Evolutionary conservation across 2,888 invertebrate species (phyloP).

Genomic region (Metalampra italica): DNA sequence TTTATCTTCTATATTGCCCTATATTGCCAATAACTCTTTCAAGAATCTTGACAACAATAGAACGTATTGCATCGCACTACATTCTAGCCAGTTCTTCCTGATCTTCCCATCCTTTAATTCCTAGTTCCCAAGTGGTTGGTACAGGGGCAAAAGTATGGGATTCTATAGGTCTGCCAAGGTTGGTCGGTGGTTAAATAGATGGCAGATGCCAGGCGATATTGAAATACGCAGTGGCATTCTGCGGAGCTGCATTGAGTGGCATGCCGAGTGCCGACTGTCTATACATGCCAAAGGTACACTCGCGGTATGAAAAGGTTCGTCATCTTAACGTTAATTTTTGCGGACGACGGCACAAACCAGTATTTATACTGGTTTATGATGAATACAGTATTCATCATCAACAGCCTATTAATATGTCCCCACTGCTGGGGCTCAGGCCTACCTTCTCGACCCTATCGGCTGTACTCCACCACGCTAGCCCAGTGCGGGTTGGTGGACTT

Average conservation of each 20-base stretch:
- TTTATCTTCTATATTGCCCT: conserved; percentile 41
- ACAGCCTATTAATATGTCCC: too few species aligned
- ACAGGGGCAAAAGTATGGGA: neutral
- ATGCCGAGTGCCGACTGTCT: conserved; percentile 8
- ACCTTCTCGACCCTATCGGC: too few species aligned
- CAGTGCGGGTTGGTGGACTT: too few species aligned
- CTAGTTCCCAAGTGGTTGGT: conserved; percentile 12
- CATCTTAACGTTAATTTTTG: too few species aligned
- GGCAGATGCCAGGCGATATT: conserved; percentile 41
- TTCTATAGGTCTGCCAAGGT: conserved; percentile 9
- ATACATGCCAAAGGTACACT: neutral
- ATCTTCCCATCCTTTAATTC: conserved; percentile 11
- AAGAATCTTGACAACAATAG: conserved; percentile 31
- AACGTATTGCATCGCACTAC: conserved; percentile 24
- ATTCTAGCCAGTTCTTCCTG: conserved; percentile 20
- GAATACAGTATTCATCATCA: too few species aligned
- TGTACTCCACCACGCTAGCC: too few species aligned
- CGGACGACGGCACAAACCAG: too few species aligned
- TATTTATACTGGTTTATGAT: too few species aligned
- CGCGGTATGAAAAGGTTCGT: neutral
- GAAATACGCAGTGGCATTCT: conserved; percentile 41
- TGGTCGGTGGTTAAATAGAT: conserved; percentile 38
- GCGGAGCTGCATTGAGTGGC: conserved; percentile 25
- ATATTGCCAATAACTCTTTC: conserved; percentile 44
- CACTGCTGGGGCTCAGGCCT: too few species aligned